Conservation (phyloP, 2,888 invertebrate genomes). For the Oxycera nigricornis region DNA sequence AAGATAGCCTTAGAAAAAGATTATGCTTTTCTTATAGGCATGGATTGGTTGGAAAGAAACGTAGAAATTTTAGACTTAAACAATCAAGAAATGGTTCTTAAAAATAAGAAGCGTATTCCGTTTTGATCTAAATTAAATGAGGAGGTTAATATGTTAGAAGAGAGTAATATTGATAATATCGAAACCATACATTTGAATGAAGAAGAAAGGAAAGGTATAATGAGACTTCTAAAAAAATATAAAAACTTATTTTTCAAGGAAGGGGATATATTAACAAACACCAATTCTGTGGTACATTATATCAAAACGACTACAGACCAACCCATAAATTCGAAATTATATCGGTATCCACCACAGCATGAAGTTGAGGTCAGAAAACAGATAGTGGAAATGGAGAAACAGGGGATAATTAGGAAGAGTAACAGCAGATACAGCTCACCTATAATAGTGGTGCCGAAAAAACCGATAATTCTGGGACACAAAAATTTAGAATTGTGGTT, state of each 20-base stretch:
- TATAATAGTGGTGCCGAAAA: conserved; percentile 44
- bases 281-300: conserved; percentile 35
- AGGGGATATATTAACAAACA: conserved; percentile 41
- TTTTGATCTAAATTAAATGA: no score
- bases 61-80: no score
- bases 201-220: no score
- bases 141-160: no score
- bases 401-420: conserved; percentile 44
- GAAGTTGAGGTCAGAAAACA: conserved; percentile 36
- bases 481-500: conserved; percentile 45
- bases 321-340: conserved; percentile 43
- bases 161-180: no score
- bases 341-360: conserved; percentile 41
- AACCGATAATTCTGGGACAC: conserved; percentile 41
- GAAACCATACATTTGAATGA: no score
- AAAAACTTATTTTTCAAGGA: conserved; percentile 44
- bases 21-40: no score
- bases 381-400: conserved; percentile 43
- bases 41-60: no score
- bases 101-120: no score
- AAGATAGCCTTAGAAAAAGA: no score
- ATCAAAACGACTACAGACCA: conserved; percentile 40
- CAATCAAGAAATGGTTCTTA: no score
- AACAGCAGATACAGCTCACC: conserved; percentile 41
- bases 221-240: no score